Percentiles rank a stretch among this genome's conserved stretches.
phyloP scores from a whole-genome alignment of 2,113 vertebrate species.

The Piaya cayana region DNA sequence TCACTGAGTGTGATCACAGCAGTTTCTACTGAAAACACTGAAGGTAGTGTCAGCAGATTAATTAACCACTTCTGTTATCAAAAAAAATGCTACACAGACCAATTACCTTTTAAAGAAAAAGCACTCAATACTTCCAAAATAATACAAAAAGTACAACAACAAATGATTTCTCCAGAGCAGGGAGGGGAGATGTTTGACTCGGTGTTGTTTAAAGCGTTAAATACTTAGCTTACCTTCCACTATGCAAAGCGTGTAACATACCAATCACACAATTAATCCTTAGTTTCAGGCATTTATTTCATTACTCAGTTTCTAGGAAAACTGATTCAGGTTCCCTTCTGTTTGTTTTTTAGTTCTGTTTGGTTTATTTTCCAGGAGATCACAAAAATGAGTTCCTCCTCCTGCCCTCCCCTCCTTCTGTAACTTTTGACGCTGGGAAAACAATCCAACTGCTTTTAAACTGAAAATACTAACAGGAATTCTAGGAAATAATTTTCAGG shows the following conservation, averaged over 20 bases:
- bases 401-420: background rate
- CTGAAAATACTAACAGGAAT: background rate
- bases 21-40: background rate
- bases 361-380: background rate
- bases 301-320: background rate
- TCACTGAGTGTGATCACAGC: background rate
- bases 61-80: background rate
- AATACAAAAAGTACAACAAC: background rate
- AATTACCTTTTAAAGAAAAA: background rate
- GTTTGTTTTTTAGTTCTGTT: no score
- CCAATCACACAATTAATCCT: background rate
- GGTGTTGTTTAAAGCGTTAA: background rate
- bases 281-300: background rate
- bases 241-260: rapidly evolving
- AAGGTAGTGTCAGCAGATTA: background rate
- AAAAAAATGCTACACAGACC: background rate
- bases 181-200: background rate
- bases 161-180: background rate
- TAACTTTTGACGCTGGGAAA: background rate
- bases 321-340: background rate
- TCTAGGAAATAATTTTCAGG: background rate
- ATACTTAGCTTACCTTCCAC: background rate
- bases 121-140: background rate
- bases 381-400: background rate
- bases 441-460: background rate